Evolutionary conservation across 2,113 vertebrate species (phyloP).

Genomic region (Platysternon megacephalum): DNA sequence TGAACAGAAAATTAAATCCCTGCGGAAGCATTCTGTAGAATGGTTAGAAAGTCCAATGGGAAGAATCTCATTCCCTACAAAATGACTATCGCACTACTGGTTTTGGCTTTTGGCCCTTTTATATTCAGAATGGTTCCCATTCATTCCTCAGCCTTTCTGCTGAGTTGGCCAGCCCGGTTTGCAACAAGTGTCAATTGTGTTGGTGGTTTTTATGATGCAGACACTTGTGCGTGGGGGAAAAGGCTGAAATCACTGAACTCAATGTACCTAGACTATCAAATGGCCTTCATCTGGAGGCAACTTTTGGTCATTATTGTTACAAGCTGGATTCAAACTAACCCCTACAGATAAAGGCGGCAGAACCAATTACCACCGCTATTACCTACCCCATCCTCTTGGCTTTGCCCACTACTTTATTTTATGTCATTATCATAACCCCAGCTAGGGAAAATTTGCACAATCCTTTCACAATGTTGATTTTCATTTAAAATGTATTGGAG

Average conservation of each 20-base stretch:
- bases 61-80: neutral
- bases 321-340: neutral
- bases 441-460: neutral
- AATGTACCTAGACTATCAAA: neutral
- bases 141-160: neutral
- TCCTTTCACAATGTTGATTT: neutral
- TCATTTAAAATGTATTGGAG: neutral
- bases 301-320: neutral
- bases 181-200: neutral
- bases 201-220: neutral
- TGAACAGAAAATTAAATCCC: neutral
- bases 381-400: neutral
- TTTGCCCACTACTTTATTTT: neutral
- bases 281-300: neutral
- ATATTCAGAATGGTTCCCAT: neutral
- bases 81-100: neutral
- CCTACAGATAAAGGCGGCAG: neutral
- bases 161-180: neutral
- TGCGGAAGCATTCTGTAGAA: neutral
- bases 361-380: neutral
- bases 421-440: neutral
- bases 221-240: neutral
- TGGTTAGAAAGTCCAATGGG: neutral
- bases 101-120: neutral
- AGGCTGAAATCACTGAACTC: neutral